Base-by-base conservation (phyloP, 2,797 vertebrate species). In the Muscicapa striata region DNA sequence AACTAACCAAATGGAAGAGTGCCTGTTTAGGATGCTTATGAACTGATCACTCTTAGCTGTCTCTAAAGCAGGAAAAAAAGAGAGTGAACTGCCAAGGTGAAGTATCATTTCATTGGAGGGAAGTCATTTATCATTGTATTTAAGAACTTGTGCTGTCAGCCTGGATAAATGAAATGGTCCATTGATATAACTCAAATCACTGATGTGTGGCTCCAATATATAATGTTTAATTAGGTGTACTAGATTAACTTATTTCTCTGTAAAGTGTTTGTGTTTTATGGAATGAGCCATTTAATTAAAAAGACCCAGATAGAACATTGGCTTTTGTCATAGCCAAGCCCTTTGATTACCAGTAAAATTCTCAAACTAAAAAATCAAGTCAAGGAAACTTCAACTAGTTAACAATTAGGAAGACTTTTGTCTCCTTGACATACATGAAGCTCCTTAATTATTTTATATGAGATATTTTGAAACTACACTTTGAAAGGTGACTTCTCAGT, bases 151-250 rank as follows among this genome's bases (percentile, higher is more conserved):
- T 72, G 94, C 84, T 96, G 96, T 98, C 97, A 97, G 72, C 75
- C 76, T 96, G 73, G 3, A 96, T 97, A 97, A 97, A 96, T 94
- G 90, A 96, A 97, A 96, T 38, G 79, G 91, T 95, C 80, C 91
- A 83, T 92, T 97, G 96, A 96, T 97, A 94, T 51, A 94, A 93
- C 70, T 97, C 93, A 92, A 96, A 73, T 89, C 96, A 88, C 45
- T 92, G 96, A 97, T 93, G 96, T 77, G 3, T 91, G 85, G 67
- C 78, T 92, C 75, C 78, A 94, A 96, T 96, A 97, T 96, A 95
- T 96, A 96, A 96, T 97, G 79, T 80, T 94, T 98, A 97, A 97
- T 97, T 97, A 97, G 77, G 83, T 96, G 69, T 78, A 95, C 36
- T 91, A 85, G 74, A 96, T 97, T 96, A 97, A 97, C 87, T 95